Base-by-base conservation (phyloP, 2,797 vertebrate species). In the Microctenopoma stevenorrisi region DNA sequence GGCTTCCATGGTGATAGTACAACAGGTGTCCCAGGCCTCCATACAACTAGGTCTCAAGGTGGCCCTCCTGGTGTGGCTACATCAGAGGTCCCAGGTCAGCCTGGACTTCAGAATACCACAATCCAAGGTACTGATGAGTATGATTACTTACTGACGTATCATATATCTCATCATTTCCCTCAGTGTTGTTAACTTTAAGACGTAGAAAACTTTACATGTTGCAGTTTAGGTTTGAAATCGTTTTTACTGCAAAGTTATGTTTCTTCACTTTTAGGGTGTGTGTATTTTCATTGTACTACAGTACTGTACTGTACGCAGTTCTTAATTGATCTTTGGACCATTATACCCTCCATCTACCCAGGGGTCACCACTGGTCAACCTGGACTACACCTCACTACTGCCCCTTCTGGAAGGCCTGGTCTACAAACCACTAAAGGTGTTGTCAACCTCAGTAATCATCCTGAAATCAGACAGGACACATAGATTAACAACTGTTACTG, bases 21-120 rank as follows among this genome's bases (percentile, higher is more conserved):
- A 25, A 85, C 86, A 0, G 90, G 92, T 15, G 55, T 60, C 47
- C 93, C 94, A 2, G 93, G 92, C 1, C 64, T 94, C 13, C 75
- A 74, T 28, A 89, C 89, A 42, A 86, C 70, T 22, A 73, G 63
- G 11, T 72, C 88, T 18, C 85, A 78, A 4, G 81, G 82, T 7
- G 89, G 89, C 1, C 71, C 63, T 22, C 93, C 94, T 13, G 91
- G 90, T 18, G 68, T 93, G 40, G 86, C 86, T 0, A 85, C 67
- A 48, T 38, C 86, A 33, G 87, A 72, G 13, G 59, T 83, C 55
- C 89, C 91, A 22, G 75, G 74, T 62, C 60, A 86, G 16, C 90
- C 91, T 22, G 81, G 83, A 64, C 58, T 78, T 52, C 67, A 81
- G 35, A 55, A 69, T n/a, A 64, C 79, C 11, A 84, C 84, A 43